These are phyloP conservation scores for Apotomis capreana DNA, from an alignment of 2,888 invertebrate species.

Conservation along the genomic window DNA sequence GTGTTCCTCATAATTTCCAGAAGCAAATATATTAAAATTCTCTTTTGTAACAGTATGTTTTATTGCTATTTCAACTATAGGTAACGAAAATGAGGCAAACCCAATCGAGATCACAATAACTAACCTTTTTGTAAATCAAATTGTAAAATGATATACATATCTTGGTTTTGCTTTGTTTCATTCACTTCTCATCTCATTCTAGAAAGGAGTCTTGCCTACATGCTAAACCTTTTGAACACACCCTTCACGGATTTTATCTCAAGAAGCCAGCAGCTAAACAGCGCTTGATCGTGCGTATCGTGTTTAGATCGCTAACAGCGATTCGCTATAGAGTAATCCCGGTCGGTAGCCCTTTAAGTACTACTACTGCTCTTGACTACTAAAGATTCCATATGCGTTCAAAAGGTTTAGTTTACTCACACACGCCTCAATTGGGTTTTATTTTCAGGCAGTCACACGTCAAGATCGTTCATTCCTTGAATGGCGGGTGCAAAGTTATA, in stretches of 20 bases:
- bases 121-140: background rate
- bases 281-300: too few species aligned
- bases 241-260: background rate
- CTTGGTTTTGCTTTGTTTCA: slow-evolving; percentile 19
- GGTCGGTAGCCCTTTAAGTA: background rate
- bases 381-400: background rate
- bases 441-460: slow-evolving; percentile 74
- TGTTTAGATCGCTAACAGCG: too few species aligned
- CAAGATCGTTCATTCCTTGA: slow-evolving; percentile 68
- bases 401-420: background rate
- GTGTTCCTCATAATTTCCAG: slow-evolving; percentile 70
- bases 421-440: slow-evolving; percentile 59
- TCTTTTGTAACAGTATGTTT: slow-evolving; percentile 70
- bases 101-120: too few species aligned
- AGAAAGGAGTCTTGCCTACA: background rate
- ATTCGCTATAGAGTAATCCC: background rate
- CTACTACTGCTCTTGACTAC: background rate
- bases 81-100: slow-evolving; percentile 1
- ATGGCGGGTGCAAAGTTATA: slow-evolving; percentile 74
- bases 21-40: slow-evolving; percentile 76
- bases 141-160: background rate
- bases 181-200: background rate
- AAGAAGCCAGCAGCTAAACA: too few species aligned
- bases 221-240: background rate
- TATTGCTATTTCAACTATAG: slow-evolving; percentile 47